phyloP scores from a whole-genome alignment of 2,888 invertebrate genomes.

The Rotaria socialis region DNA sequence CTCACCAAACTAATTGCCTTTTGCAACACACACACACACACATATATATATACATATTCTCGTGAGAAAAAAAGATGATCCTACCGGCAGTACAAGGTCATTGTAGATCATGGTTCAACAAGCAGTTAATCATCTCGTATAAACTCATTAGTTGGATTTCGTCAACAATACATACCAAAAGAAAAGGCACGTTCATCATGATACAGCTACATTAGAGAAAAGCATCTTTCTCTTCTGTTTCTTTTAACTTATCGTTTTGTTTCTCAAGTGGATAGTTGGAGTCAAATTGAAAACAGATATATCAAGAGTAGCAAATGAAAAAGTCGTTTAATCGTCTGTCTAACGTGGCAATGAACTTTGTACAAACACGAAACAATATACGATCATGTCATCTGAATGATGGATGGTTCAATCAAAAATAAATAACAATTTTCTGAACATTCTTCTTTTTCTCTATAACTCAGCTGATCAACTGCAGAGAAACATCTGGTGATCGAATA shows the following conservation, averaged over 20 bases:
- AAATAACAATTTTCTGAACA: slow-evolving; percentile 1
- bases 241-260: background rate
- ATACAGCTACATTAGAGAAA: background rate
- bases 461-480: slow-evolving; percentile 11
- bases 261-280: slow-evolving; percentile 1
- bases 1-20: slow-evolving; percentile 23
- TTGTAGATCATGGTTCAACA: slow-evolving; percentile 6
- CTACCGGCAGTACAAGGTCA: slow-evolving; percentile 14
- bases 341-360: background rate
- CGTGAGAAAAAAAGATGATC: background rate
- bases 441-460: background rate
- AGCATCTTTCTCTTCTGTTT: background rate
- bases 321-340: slow-evolving; percentile 16
- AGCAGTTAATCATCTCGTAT: slow-evolving; percentile 8
- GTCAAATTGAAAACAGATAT: slow-evolving; percentile 27
- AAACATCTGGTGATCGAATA: slow-evolving; percentile 4
- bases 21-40: background rate
- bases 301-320: slow-evolving; percentile 19
- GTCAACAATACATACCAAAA: background rate
- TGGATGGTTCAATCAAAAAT: slow-evolving; percentile 2
- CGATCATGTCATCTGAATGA: background rate
- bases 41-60: background rate
- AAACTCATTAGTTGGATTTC: slow-evolving; percentile 2
- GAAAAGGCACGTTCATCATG: background rate
- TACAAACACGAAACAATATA: background rate